Evolutionary conservation across 2,888 invertebrate genomes (phyloP).

Genomic region (Carterocephalus palaemon): DNA sequence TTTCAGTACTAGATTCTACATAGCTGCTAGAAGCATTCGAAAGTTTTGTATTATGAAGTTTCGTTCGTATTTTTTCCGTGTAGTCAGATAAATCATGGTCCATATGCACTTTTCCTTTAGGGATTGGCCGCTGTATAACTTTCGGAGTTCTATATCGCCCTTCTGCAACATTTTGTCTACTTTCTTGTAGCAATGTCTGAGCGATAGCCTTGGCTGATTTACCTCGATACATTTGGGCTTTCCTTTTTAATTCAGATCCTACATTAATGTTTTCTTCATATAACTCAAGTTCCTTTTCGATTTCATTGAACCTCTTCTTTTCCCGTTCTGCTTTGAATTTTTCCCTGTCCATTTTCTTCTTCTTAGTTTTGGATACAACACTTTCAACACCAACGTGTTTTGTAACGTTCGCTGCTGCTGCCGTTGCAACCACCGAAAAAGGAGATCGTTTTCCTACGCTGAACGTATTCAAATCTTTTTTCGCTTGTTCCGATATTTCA

Average conservation of each 20-base stretch:
- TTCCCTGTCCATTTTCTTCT: conserved; percentile 64
- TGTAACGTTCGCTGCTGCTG: conserved; percentile 80
- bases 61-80: conserved; percentile 28
- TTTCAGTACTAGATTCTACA: conserved; percentile 28
- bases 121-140: conserved; percentile 44
- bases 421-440: conserved; percentile 81
- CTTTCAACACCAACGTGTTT: conserved; percentile 81
- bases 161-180: conserved; percentile 73
- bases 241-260: conserved; percentile 72
- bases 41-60: conserved; percentile 39
- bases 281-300: conserved; percentile 56
- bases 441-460: conserved; percentile 80
- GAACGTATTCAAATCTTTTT: conserved; percentile 81
- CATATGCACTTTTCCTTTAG: conserved; percentile 19
- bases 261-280: conserved; percentile 68
- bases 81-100: conserved; percentile 17
- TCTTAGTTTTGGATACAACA: conserved; percentile 66
- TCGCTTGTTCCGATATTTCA: conserved; percentile 84
- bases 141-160: conserved; percentile 41
- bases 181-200: conserved; percentile 81
- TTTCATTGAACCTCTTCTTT: conserved; percentile 67
- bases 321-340: conserved; percentile 62
- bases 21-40: conserved; percentile 35
- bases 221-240: conserved; percentile 81
- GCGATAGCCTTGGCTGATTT: conserved; percentile 88